These are phyloP conservation scores for Sanderia malayensis DNA, from an alignment of 30 jellyfish, hydroid and myxozoan species.

Conservation along the genomic window DNA sequence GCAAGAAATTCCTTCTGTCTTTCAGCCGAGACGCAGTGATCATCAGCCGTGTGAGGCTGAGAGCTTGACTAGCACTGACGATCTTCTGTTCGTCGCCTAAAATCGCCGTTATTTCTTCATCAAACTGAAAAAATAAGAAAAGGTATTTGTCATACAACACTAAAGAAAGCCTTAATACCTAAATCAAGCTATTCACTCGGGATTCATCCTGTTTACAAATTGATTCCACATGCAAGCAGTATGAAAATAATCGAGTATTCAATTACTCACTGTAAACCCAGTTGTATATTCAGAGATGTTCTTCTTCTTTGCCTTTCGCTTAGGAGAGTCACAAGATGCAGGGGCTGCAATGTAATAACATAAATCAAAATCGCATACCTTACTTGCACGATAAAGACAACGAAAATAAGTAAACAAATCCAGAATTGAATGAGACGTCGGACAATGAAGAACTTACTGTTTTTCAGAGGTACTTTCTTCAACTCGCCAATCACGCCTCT, in stretches of 20 bases:
- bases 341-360: not conserved
- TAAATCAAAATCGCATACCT: too few species aligned
- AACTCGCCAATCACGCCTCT: conserved; percentile 94
- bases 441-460: not conserved
- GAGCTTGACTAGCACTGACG: conserved; percentile 30
- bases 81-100: conserved; percentile 64
- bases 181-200: too few species aligned
- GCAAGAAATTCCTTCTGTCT: conserved; percentile 43
- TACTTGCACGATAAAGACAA: too few species aligned
- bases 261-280: conserved; percentile 24
- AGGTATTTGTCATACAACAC: too few species aligned
- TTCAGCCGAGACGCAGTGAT: conserved; percentile 42
- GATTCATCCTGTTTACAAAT: too few species aligned
- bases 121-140: conserved; percentile 80
- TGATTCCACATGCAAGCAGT: too few species aligned
- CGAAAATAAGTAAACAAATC: too few species aligned
- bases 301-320: conserved; percentile 45
- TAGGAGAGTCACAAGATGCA: conserved; percentile 47
- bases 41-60: conserved; percentile 53
- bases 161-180: too few species aligned
- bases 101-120: conserved; percentile 67
- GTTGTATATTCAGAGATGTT: conserved; percentile 3
- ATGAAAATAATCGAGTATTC: too few species aligned
- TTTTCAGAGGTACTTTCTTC: conserved; percentile 64
- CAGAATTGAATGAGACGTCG: too few species aligned